phyloP scores from a whole-genome alignment of 2,888 invertebrate species.

The Crocallis elinguaria region DNA sequence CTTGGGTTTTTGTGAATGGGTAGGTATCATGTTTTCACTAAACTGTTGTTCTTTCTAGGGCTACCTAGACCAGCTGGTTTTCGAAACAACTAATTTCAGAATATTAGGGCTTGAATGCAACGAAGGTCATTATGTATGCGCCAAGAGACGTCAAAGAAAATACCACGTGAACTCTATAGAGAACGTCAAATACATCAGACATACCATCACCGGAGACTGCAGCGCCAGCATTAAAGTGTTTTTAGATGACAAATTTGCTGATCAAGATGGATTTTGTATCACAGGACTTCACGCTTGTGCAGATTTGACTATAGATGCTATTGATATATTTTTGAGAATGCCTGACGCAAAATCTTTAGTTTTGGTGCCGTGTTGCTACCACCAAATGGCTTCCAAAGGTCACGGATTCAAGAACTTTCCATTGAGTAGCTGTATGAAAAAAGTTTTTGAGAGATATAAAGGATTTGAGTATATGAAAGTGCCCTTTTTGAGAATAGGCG shows the following conservation, averaged over 20 bases:
- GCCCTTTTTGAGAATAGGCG: slow-evolving; percentile 89
- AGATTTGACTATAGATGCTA: slow-evolving; percentile 88
- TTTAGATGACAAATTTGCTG: slow-evolving; percentile 66
- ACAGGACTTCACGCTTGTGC: slow-evolving; percentile 91
- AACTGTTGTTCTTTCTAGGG: slow-evolving; percentile 79
- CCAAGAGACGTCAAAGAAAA: slow-evolving; percentile 83
- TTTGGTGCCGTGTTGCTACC: slow-evolving; percentile 92
- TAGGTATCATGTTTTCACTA: neutral
- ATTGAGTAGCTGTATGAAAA: slow-evolving; percentile 79
- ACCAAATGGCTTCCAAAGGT: slow-evolving; percentile 80
- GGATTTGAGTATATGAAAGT: slow-evolving; percentile 78
- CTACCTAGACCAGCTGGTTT: slow-evolving; percentile 88
- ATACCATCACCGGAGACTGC: slow-evolving; percentile 83
- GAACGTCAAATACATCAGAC: slow-evolving; percentile 84
- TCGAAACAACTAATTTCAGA: slow-evolving; percentile 82
- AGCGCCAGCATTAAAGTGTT: slow-evolving; percentile 65
- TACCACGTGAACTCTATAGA: slow-evolving; percentile 79
- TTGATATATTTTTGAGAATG: slow-evolving; percentile 87
- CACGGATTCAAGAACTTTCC: slow-evolving; percentile 87
- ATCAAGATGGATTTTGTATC: slow-evolving; percentile 61
- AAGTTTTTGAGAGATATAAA: slow-evolving; percentile 57
- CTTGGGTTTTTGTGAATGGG: neutral
- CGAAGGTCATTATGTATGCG: slow-evolving; percentile 79
- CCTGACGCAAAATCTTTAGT: slow-evolving; percentile 82
- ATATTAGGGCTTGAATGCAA: slow-evolving; percentile 89